Evolutionary conservation across 2,797 vertebrate genomes (phyloP).

Genomic region (Platalea minor): DNA sequence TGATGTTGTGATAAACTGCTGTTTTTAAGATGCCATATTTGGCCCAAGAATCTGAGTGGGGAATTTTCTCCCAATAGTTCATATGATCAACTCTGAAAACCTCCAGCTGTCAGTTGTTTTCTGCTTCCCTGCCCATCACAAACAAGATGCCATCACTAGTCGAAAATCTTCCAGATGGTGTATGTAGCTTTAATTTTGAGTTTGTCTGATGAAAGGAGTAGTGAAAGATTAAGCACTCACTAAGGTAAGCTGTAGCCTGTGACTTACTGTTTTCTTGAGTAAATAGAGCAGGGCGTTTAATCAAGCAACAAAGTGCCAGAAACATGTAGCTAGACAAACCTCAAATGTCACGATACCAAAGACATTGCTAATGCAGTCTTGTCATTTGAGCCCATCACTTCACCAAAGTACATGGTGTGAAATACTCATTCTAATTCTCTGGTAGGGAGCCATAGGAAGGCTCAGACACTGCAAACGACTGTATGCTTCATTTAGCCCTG

Average conservation of each 20-base stretch:
- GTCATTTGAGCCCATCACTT: not conserved
- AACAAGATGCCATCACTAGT: not conserved
- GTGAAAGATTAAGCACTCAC: not conserved
- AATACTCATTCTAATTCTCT: not conserved
- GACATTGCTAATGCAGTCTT: not conserved
- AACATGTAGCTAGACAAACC: conserved; percentile 40
- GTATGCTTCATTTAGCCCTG: not conserved
- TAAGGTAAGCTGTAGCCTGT: not conserved
- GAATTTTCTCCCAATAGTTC: not conserved
- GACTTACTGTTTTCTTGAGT: conserved; percentile 29
- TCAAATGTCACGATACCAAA: conserved; percentile 22
- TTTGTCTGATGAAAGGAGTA: not conserved
- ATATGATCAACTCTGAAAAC: not conserved
- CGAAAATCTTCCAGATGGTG: not conserved
- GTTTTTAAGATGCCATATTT: not conserved
- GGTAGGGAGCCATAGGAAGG: not conserved
- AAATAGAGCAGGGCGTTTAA: conserved; percentile 51
- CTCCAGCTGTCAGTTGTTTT: conserved; percentile 7
- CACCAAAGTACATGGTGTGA: not conserved
- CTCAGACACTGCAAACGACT: not conserved
- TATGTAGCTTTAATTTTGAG: not conserved
- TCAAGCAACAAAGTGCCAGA: conserved; percentile 41
- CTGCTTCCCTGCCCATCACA: conserved; percentile 6
- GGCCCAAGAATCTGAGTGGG: not conserved
- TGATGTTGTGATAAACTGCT: not conserved